Conservation (phyloP, 2,797 vertebrate genomes). For the Aphelocoma californica region DNA sequence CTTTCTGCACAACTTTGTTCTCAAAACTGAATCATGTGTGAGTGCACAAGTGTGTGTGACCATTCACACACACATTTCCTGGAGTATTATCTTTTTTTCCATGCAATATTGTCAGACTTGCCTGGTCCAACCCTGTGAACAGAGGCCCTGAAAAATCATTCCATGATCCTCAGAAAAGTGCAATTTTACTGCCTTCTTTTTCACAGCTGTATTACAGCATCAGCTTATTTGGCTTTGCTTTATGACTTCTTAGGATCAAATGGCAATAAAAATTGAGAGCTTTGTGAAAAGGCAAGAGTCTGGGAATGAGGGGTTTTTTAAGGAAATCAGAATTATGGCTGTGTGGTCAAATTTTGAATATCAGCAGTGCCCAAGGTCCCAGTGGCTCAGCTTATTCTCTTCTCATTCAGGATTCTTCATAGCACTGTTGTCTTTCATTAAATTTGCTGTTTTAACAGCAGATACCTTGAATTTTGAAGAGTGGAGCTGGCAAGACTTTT, state of each 20-base stretch:
- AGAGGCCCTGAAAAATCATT: not conserved
- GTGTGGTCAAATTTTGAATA: not conserved
- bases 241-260: not conserved
- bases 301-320: not conserved
- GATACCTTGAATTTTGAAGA: not conserved
- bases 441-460: not conserved
- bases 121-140: not conserved
- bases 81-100: not conserved
- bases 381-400: rapidly evolving
- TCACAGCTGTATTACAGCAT: not conserved
- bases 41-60: not conserved
- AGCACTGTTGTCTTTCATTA: not conserved
- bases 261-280: not conserved
- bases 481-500: not conserved
- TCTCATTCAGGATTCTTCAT: not conserved
- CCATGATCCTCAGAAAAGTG: not conserved
- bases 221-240: not conserved
- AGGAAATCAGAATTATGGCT: not conserved
- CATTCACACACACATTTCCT: not conserved
- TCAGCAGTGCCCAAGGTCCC: too few relatives aligned
- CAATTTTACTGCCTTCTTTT: not conserved
- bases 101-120: not conserved
- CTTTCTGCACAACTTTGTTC: not conserved
- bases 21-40: not conserved
- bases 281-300: not conserved